These are phyloP conservation scores for Ageneiosus marmoratus DNA, from an alignment of 2,113 vertebrate species.

Conservation along the genomic window DNA sequence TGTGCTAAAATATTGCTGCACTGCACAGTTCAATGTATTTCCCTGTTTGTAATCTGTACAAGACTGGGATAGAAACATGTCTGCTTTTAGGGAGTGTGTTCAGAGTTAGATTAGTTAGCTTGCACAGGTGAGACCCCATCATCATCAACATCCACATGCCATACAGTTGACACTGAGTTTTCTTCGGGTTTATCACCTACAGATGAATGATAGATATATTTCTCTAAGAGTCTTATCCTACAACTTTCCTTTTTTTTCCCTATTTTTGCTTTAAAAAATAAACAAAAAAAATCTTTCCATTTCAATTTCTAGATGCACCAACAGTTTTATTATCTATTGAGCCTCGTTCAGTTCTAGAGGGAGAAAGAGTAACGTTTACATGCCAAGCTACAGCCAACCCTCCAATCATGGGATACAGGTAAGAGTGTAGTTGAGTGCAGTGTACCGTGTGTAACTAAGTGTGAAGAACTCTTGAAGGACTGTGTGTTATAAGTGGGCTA, in stretches of 20 bases:
- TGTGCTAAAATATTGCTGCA: background rate
- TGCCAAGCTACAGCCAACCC: conserved; percentile 92
- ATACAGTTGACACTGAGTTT: background rate
- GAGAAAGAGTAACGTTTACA: conserved; percentile 88
- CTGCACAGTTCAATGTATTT: background rate
- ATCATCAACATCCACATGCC: background rate
- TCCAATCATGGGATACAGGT: conserved; percentile 92
- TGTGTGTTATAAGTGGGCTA: background rate
- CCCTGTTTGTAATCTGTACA: background rate
- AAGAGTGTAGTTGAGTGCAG: conserved; percentile 43
- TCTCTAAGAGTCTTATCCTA: background rate
- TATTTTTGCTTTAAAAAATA: background rate
- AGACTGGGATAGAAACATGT: background rate
- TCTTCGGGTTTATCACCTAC: background rate
- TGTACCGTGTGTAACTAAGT: background rate
- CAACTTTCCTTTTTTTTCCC: too few relatives aligned
- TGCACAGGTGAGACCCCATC: background rate
- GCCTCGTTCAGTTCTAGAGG: conserved; percentile 91
- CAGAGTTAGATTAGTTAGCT: background rate
- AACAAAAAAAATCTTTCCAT: background rate
- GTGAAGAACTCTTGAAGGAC: background rate
- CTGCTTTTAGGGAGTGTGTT: background rate
- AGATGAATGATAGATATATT: background rate
- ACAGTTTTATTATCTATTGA: conserved; percentile 90
- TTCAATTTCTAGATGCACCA: conserved; percentile 78